Conservation (phyloP, 1,140 invertebrate species). For the Copidosoma floridanum region DNA sequence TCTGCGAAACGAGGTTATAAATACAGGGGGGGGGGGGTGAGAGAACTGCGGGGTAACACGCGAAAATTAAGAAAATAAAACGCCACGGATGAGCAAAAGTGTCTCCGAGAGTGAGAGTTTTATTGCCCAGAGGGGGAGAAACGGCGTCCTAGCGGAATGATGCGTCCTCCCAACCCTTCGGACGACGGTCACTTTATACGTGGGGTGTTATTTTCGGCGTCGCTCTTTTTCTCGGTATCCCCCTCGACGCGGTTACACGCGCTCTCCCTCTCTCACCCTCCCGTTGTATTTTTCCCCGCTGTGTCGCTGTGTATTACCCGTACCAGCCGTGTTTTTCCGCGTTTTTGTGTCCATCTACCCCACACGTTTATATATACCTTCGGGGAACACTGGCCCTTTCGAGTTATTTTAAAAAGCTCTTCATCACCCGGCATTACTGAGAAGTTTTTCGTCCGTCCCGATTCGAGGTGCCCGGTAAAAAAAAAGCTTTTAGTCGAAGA, state of each 20-base stretch:
- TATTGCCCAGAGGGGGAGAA: conserved; percentile 14
- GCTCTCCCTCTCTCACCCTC: neutral
- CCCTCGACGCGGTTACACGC: conserved; percentile 1
- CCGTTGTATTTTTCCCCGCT: no score
- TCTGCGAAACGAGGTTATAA: conserved; percentile 15
- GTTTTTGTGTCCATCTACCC: neutral
- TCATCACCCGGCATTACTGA: no score
- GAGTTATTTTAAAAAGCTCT: conserved; percentile 5
- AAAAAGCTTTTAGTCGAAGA: no score
- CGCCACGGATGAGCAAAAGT: neutral
- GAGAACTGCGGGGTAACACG: neutral
- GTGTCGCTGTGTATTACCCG: no score
- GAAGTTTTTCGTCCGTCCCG: no score
- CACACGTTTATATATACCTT: no score
- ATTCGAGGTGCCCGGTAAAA: no score
- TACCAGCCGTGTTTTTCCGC: neutral
- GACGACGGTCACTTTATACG: conserved; percentile 26
- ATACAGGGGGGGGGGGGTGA: no score
- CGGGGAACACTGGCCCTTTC: no score
- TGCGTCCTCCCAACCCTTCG: neutral
- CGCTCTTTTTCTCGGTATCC: conserved; percentile 21
- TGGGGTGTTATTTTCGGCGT: conserved; percentile 27
- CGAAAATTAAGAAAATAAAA: conserved; percentile 26
- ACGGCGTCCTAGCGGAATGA: conserved; percentile 26
- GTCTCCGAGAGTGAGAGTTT: conserved; percentile 10